Base-by-base conservation (phyloP, 2,113 vertebrate species). In the Callionymus lyra region DNA sequence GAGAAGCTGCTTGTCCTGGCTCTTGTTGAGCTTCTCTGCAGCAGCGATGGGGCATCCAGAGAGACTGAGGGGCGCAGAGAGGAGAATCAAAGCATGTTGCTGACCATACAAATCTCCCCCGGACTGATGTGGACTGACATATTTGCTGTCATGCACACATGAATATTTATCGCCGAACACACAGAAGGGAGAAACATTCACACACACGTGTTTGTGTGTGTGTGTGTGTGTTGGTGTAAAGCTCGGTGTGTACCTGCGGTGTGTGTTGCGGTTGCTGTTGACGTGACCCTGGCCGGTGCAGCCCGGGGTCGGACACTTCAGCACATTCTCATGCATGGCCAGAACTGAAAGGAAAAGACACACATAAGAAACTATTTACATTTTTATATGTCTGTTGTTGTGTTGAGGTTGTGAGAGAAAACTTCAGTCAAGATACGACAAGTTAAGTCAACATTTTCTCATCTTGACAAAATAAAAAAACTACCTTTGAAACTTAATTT, bases 221-320 rank as follows among this genome's bases (percentile, higher is more conserved):
- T n/a, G n/a, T 18, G 6, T 34, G 10, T 44, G 9, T 13, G 8
- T 27, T 27, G 21, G 21, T 5, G 21, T 27, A 8, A 27, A 27
- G n/a, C n/a, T 27, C 8, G 8, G 21, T 18, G 36, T 36, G 14
- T 92, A 98, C 95, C 95, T 98, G 76, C 95, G 88, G 72, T 98
- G 94, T 6, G 95, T 98, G 86, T 97, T 99, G 38, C 95, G 90
- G 83, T 98, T 99, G 88, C 95, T 99, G 85, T 99, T 99, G 59
- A 98, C 94, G 1, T 99, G 95, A 59, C 95, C 95, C 78, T 99
- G 94, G 64, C 95, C 95, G 0, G 95, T 97, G 81, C 95, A 99
- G 63, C 95, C 95, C 2, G 93, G 94, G 0, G 95, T 99, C 6
- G 95, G 95, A 70, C 95, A 99, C 82, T 98, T 99, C 71, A 99